Conservation (phyloP, 2,888 invertebrate genomes). For the Epirrhoe alternata region DNA sequence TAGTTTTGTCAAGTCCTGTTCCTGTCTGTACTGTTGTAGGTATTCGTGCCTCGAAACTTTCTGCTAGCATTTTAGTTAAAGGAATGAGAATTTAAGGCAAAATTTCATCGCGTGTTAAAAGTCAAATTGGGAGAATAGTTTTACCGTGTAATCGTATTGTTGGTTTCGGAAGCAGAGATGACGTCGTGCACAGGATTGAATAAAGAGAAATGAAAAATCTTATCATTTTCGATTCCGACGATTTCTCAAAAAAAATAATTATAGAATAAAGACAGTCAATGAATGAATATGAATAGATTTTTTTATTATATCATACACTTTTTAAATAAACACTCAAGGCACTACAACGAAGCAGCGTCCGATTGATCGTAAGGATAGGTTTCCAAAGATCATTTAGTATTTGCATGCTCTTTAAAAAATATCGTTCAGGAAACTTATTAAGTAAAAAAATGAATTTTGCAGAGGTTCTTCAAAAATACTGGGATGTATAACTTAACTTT, state of each 20-base stretch:
- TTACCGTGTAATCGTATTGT: conserved; percentile 61
- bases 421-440: too few species aligned
- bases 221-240: too few species aligned
- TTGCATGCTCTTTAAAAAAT: too few species aligned
- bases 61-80: conserved; percentile 79
- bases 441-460: not conserved
- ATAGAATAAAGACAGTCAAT: too few species aligned
- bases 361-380: too few species aligned
- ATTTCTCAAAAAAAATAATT: too few species aligned
- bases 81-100: conserved; percentile 78
- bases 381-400: too few species aligned
- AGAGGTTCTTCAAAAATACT: not conserved
- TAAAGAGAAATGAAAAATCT: not conserved
- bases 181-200: not conserved
- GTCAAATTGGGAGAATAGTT: conserved; percentile 58
- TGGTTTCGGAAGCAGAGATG: conserved; percentile 21
- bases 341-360: too few species aligned
- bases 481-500: conserved; percentile 8
- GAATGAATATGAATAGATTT: too few species aligned
- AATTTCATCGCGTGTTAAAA: conserved; percentile 73
- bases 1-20: not conserved
- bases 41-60: conserved; percentile 60
- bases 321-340: too few species aligned
- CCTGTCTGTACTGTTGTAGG: conserved; percentile 1
- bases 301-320: too few species aligned